phyloP scores from a whole-genome alignment of 2,113 vertebrate species.

The Eurypyga helias region DNA sequence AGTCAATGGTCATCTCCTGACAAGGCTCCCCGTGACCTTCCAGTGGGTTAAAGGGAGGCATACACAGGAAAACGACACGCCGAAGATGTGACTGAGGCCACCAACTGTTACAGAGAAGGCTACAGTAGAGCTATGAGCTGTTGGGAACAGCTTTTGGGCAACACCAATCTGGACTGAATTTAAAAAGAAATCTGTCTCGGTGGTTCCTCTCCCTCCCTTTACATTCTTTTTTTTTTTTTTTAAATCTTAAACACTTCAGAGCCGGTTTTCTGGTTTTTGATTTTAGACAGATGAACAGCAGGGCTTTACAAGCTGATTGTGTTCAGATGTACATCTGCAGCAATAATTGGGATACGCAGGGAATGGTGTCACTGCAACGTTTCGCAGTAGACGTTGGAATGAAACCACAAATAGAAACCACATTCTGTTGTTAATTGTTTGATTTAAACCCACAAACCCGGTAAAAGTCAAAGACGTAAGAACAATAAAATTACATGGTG shows the following conservation, averaged over 20 bases:
- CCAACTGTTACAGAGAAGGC: background rate
- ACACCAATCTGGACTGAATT: background rate
- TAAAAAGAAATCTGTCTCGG: background rate
- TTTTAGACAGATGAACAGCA: slow-evolving; percentile 47
- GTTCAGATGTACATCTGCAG: slow-evolving; percentile 62
- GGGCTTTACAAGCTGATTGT: slow-evolving; percentile 36
- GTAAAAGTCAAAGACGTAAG: background rate
- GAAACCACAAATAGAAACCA: slow-evolving; percentile 42
- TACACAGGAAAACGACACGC: background rate
- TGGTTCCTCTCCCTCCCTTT: background rate
- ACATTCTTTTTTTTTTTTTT: background rate
- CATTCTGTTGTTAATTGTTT: slow-evolving; percentile 48
- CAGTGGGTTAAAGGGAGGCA: background rate
- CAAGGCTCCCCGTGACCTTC: background rate
- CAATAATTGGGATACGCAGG: slow-evolving; percentile 19
- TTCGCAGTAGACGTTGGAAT: slow-evolving; percentile 11
- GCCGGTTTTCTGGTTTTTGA: slow-evolving; percentile 8
- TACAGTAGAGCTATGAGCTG: background rate
- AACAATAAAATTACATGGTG: background rate
- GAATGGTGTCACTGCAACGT: slow-evolving; percentile 30
- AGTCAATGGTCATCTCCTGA: background rate
- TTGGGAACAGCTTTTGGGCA: background rate
- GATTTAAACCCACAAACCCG: slow-evolving; percentile 27
- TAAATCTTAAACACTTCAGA: background rate
- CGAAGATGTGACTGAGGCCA: background rate